Evolutionary conservation across 2,797 vertebrate genomes (phyloP), one percentile per base, ranked within the genome.

Genomic region (Propithecus perrieri): DNA sequence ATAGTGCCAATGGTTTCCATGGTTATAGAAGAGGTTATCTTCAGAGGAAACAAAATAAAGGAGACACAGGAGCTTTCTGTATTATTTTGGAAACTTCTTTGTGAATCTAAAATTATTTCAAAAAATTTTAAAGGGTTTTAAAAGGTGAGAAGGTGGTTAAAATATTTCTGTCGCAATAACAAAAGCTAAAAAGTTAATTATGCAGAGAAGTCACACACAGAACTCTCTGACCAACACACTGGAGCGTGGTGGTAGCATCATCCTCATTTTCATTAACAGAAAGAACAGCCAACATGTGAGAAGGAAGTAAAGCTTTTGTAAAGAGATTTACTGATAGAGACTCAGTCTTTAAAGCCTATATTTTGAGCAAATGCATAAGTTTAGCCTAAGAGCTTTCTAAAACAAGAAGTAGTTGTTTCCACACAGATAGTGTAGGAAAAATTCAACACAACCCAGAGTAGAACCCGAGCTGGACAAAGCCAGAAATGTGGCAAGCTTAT

Each of bases 361-460:
- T 65, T 76, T 90, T 65, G n/a, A 93, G 28, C 17, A 74, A 91
- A 74, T 69, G 2, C 4, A 22, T 72, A 84, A 11, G 6, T 75
- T 10, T 92, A 72, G 35, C 7, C 43, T 30, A 75, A 87, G 50
- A 89, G 3, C 33, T 87, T 94, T 75, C 53, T 80, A 92, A 46
- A 92, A 75, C 46, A 84, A 78, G 48, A 65, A 80, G 30, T 69
- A 85, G 28, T 63, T 84, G 15, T 80, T 84, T 95, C 13, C 38
- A 90, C 12, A 71, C 24, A 59, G 76, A 38, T 11, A 35, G 11
- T 55, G 1, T 41, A 24, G 55, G 5, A 10, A 12, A 86, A 41
- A 24, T 63, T 84, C 10, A 71, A 69, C 38, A 5, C 41, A 12
- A 46, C 12, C 26, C 41, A 46, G 48, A 78, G 95, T 14, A 89